These are phyloP conservation scores for Leucoma salicis DNA, from an alignment of 2,888 invertebrate species.

Conservation along the genomic window DNA sequence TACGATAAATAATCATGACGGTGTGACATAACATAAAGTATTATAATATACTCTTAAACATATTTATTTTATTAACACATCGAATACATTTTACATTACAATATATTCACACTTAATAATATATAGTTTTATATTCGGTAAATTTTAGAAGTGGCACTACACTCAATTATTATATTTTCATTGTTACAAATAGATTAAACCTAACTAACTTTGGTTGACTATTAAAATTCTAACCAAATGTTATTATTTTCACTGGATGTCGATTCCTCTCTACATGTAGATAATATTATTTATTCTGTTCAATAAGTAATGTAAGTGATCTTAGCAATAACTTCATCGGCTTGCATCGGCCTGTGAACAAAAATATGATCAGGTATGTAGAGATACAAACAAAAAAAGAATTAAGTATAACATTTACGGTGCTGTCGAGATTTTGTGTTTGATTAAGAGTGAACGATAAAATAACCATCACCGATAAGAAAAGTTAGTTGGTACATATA, in stretches of 20 bases:
- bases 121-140: conserved; percentile 14
- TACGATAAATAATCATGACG: conserved; percentile 13
- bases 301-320: conserved; percentile 9
- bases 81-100: conserved; percentile 14
- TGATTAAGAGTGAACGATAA: too few relatives aligned
- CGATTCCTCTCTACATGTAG: too few relatives aligned
- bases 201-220: conserved; percentile 62
- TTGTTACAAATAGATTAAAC: conserved; percentile 31
- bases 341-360: conserved; percentile 50
- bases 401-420: too few relatives aligned
- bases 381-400: background rate
- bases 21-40: conserved; percentile 7
- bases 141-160: conserved; percentile 22
- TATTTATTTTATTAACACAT: conserved; percentile 13
- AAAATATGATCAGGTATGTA: conserved; percentile 8
- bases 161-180: conserved; percentile 11
- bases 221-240: conserved; percentile 36
- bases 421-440: background rate
- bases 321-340: conserved; percentile 27
- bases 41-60: background rate
- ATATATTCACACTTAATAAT: conserved; percentile 7
- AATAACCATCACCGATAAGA: too few relatives aligned
- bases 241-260: conserved; percentile 27
- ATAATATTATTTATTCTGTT: conserved; percentile 11
- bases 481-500: too few relatives aligned